These are phyloP conservation scores for Philotrypesis tridentata DNA, from an alignment of 1,140 invertebrate species.

Conservation along the genomic window DNA sequence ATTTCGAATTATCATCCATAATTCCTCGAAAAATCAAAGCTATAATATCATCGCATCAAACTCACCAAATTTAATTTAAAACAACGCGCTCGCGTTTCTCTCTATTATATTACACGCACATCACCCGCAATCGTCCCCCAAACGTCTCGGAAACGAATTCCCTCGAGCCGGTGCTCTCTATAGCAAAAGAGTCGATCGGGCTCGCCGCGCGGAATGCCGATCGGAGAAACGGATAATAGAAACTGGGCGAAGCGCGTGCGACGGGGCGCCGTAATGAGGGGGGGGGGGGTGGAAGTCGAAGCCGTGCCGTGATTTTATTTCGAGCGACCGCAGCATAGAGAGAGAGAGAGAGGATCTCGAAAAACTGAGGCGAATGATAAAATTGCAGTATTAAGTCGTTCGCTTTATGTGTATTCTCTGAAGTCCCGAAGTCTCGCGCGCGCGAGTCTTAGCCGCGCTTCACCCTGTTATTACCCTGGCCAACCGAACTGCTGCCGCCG, in stretches of 20 bases:
- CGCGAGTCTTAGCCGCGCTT: constrained; percentile 54
- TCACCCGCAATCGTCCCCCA: no score
- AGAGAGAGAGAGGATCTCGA: constrained; percentile 56
- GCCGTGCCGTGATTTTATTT: constrained; percentile 72
- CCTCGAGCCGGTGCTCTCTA: neutral
- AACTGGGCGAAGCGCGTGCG: constrained; percentile 34
- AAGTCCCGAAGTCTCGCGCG: constrained; percentile 65
- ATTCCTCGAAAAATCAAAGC: no score
- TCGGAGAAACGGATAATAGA: constrained; percentile 31
- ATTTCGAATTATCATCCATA: no score
- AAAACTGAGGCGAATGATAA: constrained; percentile 68
- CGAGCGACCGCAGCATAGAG: constrained; percentile 65
- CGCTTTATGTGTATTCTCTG: constrained; percentile 74
- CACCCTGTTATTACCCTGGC: constrained; percentile 69
- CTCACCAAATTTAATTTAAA: no score
- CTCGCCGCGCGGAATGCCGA: neutral
- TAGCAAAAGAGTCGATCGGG: neutral
- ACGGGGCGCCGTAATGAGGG: constrained; percentile 59
- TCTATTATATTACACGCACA: no score
- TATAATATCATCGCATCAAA: no score
- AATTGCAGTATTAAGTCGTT: constrained; percentile 75
- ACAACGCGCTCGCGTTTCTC: no score
- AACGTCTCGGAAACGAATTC: neutral
- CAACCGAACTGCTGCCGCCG: neutral
- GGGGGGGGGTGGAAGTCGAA: no score